These are phyloP conservation scores for Anas georgica DNA, from an alignment of 2,797 vertebrate species.

Conservation along the genomic window DNA sequence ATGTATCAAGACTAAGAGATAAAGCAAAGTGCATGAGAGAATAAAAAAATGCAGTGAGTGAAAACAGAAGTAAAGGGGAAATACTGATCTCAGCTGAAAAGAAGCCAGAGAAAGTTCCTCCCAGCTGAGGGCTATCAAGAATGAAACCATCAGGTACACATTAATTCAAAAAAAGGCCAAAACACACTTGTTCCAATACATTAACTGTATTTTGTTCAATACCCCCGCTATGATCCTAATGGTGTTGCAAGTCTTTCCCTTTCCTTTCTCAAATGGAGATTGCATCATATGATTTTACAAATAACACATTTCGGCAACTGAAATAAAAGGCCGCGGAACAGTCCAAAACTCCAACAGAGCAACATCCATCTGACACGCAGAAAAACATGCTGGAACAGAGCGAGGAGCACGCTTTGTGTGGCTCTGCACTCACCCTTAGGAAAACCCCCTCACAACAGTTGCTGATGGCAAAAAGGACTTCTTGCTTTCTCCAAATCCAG, in stretches of 20 bases:
- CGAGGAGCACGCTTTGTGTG: slow-evolving; percentile 31
- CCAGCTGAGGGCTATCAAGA: slow-evolving; percentile 9
- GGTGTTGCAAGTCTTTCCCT: slow-evolving; percentile 58
- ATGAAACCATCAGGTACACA: slow-evolving; percentile 30
- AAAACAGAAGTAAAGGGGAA: slow-evolving; percentile 22
- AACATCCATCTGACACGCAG: slow-evolving; percentile 65
- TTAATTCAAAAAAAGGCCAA: slow-evolving; percentile 65
- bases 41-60: background rate
- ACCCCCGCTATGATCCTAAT: slow-evolving; percentile 67
- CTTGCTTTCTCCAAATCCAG: background rate
- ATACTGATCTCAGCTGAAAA: slow-evolving; percentile 43
- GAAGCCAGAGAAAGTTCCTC: slow-evolving; percentile 42
- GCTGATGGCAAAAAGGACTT: slow-evolving; percentile 12
- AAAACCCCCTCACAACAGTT: slow-evolving; percentile 21
- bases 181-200: slow-evolving; percentile 66
- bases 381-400: slow-evolving; percentile 48
- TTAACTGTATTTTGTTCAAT: slow-evolving; percentile 68
- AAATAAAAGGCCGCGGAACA: slow-evolving; percentile 66
- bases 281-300: slow-evolving; percentile 62
- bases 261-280: slow-evolving; percentile 63
- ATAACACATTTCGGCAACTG: slow-evolving; percentile 55
- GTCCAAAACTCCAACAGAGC: slow-evolving; percentile 76
- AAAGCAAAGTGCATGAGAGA: background rate
- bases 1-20: background rate
- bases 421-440: slow-evolving; percentile 28